Percentiles rank a stretch among this genome's conserved stretches.
Conservation (phyloP, 2,113 vertebrate genomes). For the Solenodon paradoxus region DNA sequence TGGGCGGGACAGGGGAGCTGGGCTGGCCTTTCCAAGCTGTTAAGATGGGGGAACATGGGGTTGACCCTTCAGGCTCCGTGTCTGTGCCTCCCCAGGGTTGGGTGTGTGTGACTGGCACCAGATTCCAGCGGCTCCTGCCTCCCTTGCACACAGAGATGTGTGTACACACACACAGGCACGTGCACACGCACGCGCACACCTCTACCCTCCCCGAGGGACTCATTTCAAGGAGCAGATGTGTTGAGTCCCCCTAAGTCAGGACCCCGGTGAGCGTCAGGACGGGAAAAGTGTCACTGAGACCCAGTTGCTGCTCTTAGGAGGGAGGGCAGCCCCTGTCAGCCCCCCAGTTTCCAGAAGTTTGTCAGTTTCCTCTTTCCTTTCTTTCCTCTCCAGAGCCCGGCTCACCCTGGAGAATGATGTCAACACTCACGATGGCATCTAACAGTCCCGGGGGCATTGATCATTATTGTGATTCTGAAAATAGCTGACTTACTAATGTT, state of each 20-base stretch:
- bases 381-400: neutral
- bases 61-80: neutral
- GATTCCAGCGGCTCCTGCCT: neutral
- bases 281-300: fast-evolving
- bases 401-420: neutral
- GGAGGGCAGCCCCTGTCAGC: neutral
- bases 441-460: neutral
- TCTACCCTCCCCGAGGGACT: neutral
- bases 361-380: neutral
- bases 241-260: neutral
- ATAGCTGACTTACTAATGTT: neutral
- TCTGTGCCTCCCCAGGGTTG: neutral
- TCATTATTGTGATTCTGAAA: neutral
- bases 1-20: neutral
- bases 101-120: fast-evolving
- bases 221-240: neutral
- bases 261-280: neutral
- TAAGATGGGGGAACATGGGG: neutral
- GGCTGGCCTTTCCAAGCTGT: neutral
- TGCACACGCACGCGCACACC: neutral
- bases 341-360: neutral
- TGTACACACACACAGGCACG: neutral
- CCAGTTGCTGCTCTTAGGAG: fast-evolving
- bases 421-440: neutral
- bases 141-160: fast-evolving